Base-by-base conservation (phyloP, 2,797 vertebrate species). In the Enteromius fasciolatus region DNA sequence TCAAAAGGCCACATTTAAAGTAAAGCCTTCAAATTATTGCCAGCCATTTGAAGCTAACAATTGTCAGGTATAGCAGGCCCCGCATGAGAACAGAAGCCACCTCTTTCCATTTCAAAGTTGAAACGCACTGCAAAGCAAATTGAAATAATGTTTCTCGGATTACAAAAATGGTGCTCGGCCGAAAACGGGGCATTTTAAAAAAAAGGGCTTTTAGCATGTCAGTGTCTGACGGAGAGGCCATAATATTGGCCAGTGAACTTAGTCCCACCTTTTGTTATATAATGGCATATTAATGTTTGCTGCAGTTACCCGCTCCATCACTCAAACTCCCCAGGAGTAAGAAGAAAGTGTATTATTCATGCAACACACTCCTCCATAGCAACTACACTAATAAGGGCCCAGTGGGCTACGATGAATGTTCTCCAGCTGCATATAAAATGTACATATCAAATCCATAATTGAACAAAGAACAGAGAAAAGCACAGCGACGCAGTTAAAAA, bases 311-410 rank as follows among this genome's bases (percentile, higher is more conserved):
- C 76, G 4, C 28, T 70, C 70, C 66, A 3, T 80, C 76, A 57
- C 67, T 83, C 70, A 80, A 76, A 44, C 64, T 85, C 41, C 81
- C 78, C 79, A 61, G 36, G 77, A 74, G 76, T 20, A 54, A 25
- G n/a, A 80, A 4, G 44, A 25, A 23, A 41, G 72, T 66, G 23
- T 76, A 74, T 87, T 79, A 85, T 83, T 86, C 81, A 84, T 83
- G 83, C 66, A 82, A 81, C 67, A 67, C 9, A 31, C 18, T 78
- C 67, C 39, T 86, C 64, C 68, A 82, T 20, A 74, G 75, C 31
- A 83, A 72, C 82, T 54, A 67, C 72, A 82, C 80, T 87, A 88
- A 86, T 85, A 81, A 86, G 76, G 76, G 81, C 67, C 74, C 68
- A 64, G 73, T 79, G 23, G 33, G 33, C 36, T 66, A 72, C 85